phyloP scores from a whole-genome alignment of 2,113 vertebrate species.

The Actinemys pallida region DNA sequence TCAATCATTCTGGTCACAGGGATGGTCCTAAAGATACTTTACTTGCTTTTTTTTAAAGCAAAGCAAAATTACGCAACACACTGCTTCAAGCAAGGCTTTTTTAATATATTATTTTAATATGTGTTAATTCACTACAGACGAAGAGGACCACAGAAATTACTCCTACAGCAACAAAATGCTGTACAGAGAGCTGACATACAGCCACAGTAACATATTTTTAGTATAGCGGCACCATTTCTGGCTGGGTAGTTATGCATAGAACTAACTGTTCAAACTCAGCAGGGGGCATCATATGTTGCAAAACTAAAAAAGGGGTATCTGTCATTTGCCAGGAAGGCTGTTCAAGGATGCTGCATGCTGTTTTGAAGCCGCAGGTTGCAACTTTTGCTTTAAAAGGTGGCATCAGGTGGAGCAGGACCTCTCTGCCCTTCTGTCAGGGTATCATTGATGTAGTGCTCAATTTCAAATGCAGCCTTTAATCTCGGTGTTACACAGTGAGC shows the following conservation, averaged over 20 bases:
- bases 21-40: background rate
- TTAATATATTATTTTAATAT: background rate
- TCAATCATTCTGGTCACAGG: rapidly evolving
- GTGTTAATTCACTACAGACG: background rate
- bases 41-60: background rate
- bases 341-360: background rate
- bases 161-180: background rate
- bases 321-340: background rate
- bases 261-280: background rate
- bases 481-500: background rate
- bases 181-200: rapidly evolving
- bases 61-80: background rate
- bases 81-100: background rate
- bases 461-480: background rate
- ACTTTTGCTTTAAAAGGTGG: background rate
- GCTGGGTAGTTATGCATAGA: background rate
- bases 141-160: background rate
- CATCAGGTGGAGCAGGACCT: background rate
- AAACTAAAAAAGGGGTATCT: background rate
- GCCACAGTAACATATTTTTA: background rate
- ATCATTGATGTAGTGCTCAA: rapidly evolving
- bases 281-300: conserved; percentile 1
- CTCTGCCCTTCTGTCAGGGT: rapidly evolving
- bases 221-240: background rate
- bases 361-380: conserved; percentile 20